phyloP scores from a whole-genome alignment of 23 tunicate genomes.

The Trididemnum miniatum region DNA sequence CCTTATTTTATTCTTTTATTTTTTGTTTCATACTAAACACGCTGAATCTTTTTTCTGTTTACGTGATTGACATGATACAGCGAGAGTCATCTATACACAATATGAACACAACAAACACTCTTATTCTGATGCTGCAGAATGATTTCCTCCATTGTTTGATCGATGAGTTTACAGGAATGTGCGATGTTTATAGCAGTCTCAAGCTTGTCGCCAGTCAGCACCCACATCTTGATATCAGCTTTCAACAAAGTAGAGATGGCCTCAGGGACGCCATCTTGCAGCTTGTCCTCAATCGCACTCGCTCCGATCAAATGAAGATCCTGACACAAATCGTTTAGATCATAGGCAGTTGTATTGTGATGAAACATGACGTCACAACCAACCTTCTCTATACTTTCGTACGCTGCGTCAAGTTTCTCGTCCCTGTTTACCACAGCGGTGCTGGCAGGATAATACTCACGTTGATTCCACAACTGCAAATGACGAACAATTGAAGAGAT shows the following conservation, averaged over 20 bases:
- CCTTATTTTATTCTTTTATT: no score
- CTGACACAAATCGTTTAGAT: no score
- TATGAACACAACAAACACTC: no score
- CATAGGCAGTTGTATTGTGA: no score
- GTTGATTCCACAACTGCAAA: constrained; percentile 81
- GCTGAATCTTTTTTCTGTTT: no score
- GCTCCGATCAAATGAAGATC: constrained; percentile 83
- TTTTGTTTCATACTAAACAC: no score
- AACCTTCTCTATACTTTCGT: constrained; percentile 88
- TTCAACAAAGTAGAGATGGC: constrained; percentile 70
- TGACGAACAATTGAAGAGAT: no score
- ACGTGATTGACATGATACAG: no score
- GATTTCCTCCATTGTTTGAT: constrained; percentile 41
- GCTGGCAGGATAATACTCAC: constrained; percentile 57
- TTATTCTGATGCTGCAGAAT: no score
- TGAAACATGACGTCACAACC: no score
- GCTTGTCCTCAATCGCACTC: constrained; percentile 92
- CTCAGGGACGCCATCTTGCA: constrained; percentile 97
- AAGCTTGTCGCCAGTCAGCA: constrained; percentile 97
- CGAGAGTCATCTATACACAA: no score
- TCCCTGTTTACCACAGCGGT: constrained; percentile 73
- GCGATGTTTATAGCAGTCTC: constrained; percentile 99
- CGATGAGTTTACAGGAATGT: constrained; percentile 72
- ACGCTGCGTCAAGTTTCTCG: constrained; percentile 69
- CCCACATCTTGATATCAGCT: constrained; percentile 95